phyloP scores from a whole-genome alignment of 1,140 invertebrate species.

The Coenobita brevimanus region DNA sequence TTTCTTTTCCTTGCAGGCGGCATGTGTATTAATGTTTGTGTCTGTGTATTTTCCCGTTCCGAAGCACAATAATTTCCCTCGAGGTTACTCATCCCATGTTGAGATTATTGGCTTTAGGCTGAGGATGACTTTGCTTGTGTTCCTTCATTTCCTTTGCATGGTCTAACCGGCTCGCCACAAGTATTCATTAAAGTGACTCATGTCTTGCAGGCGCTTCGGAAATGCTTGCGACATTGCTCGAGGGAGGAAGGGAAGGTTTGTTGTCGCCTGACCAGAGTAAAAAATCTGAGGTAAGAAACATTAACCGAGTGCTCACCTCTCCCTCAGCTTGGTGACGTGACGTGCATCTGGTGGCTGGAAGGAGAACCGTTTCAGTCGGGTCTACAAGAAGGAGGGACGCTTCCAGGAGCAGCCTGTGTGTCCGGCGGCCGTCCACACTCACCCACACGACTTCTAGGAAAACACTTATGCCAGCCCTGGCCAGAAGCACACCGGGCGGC shows the following conservation, averaged over 20 bases:
- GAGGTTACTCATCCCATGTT: too few relatives aligned
- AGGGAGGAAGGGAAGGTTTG: neutral
- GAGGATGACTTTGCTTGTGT: too few relatives aligned
- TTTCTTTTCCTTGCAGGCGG: too few relatives aligned
- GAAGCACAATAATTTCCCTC: too few relatives aligned
- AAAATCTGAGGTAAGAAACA: neutral
- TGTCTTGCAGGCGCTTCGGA: too few relatives aligned
- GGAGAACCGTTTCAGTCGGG: slow-evolving; percentile 21
- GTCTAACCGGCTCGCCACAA: too few relatives aligned
- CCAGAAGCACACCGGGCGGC: neutral
- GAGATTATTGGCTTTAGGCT: too few relatives aligned
- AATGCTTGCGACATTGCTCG: neutral
- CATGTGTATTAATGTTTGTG: too few relatives aligned
- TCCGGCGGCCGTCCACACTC: slow-evolving; percentile 34
- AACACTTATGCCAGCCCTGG: slow-evolving; percentile 27
- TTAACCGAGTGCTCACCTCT: slow-evolving; percentile 21
- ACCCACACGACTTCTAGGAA: slow-evolving; percentile 42
- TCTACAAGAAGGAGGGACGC: slow-evolving; percentile 19
- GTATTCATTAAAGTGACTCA: too few relatives aligned
- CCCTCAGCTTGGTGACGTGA: slow-evolving; percentile 33
- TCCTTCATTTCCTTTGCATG: too few relatives aligned
- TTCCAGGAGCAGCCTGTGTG: slow-evolving; percentile 39
- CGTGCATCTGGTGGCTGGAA: slow-evolving; percentile 32
- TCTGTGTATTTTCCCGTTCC: too few relatives aligned
- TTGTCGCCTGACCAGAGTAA: neutral